Evolutionary conservation across 1,140 invertebrate species (phyloP), one percentile per base, ranked within the genome.

Genomic region (Parapsyche elsis): DNA sequence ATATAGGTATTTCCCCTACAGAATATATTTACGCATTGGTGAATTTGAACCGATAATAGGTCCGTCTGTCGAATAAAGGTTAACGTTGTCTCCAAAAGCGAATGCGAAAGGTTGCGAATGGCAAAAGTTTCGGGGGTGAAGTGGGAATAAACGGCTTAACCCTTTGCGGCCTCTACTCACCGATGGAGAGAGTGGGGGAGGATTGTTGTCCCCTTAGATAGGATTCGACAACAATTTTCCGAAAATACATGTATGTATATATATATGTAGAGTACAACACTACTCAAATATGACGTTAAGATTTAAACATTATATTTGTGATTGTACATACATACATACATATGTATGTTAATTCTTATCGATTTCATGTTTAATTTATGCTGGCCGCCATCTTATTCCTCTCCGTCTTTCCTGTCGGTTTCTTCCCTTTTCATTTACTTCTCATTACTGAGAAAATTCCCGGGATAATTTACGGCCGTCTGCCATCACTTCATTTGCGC

Each of bases 61-160:
- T 59, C 57, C 57, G 53, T 38, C 53, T 77, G 53, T 46, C 26
- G 57, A 77, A 77, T 77, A 77, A 77, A 77, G 75, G 75, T 57
- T 64, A 14, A 45, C 75, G 49, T 77, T 77, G 75, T 77, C 57
- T 61, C 23, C 53, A 14, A 19, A 26, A 2, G 59, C 12, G 59
- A 19, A 53, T 19, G 70, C 70, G 44, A 75, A 49, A 67, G 67
- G 77, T 71, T 78, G 61, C 77, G 64, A 78, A 78, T 26, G 76
- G 30, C 23, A 44, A 78, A 78, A 78, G 77, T 78, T 78, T 53
- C 67, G 12, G n/a, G 24, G 53, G 67, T 16, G 75, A 64, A 38
- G 12, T 38, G 53, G 38, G 77, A 78, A 78, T 71, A 71, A 71
- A 78, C 77, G 77, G 77, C 77, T 78, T 78, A 78, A 78, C 77